Conservation (phyloP, 2,797 vertebrate species). For the Ciconia nigra region DNA sequence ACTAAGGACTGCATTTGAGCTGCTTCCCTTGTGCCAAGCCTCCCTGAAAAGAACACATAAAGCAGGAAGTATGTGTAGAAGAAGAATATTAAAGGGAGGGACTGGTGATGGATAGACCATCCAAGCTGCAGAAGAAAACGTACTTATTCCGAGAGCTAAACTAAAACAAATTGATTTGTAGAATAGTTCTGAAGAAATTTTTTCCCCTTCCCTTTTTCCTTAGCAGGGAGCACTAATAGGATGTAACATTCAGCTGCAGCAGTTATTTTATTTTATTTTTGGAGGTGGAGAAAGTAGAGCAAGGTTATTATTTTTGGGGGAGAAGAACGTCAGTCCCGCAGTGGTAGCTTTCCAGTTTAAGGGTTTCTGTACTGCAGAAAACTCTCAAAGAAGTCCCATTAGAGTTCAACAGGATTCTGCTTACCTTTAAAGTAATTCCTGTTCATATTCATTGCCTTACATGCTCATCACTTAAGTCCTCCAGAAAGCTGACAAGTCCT, state of each 20-base stretch:
- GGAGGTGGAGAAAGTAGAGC: neutral
- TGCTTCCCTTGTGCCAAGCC: neutral
- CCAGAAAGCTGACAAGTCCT: neutral
- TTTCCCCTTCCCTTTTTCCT: neutral
- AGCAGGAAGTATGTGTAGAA: neutral
- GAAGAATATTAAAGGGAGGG: neutral
- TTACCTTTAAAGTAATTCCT: neutral
- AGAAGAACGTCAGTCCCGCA: slow-evolving; percentile 39
- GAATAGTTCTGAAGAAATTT: neutral
- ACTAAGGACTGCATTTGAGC: slow-evolving; percentile 40
- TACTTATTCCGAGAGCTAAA: slow-evolving; percentile 61
- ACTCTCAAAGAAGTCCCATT: slow-evolving; percentile 29
- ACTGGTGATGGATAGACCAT: neutral
- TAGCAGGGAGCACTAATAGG: neutral
- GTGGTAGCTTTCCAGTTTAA: slow-evolving; percentile 45
- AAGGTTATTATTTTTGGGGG: neutral
- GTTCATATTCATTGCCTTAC: neutral
- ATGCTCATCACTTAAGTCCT: neutral
- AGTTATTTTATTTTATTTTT: neutral
- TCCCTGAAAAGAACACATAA: neutral
- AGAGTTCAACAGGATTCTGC: neutral
- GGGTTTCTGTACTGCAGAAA: slow-evolving; percentile 46
- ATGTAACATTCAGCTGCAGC: neutral
- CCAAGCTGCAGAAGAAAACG: slow-evolving; percentile 51
- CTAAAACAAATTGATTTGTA: neutral